Evolutionary conservation across 92 coral and sea anemone genomes (phyloP), one percentile per base, ranked within the genome.

Genomic region (Siderastrea siderea): DNA sequence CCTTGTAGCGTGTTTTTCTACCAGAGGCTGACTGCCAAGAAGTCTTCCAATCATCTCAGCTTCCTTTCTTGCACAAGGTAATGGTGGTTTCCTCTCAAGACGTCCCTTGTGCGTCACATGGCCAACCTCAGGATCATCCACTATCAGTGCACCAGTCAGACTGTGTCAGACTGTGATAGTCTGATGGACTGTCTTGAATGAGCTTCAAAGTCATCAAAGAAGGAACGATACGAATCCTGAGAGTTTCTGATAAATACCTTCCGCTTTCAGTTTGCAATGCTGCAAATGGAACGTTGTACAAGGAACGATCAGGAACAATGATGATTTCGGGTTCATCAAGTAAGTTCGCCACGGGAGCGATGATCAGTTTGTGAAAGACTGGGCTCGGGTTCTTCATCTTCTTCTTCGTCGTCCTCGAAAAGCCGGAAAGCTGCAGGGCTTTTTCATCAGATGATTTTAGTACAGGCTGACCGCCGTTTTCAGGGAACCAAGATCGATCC

Each of bases 1-100:
- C 50, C 68, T 86, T 19, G 90, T 77, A 26, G 90, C 90, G 12
- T 77, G 50, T 47, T 78, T 44, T 86, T 84, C 83, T 13, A 68
- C 47, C 51, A 86, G 38, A 58, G 90, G 71, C 13, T 69, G 47
- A 26, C 68, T 61, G 6, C 44, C 71, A 14, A 86, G 83, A 72
- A 86, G 82, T 74, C 64, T 71, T 7, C 90, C 84, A 54, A 86
- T 78, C 78, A 62, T 50, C 12, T 14, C 47, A 11, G 84, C 90
- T 54, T 86, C 90, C 15, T 78, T 51, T n/a, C 59, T 46, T 2
- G 90, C 90, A 58, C 52, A 45, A 6, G 53, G 68, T 12, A 86
- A 48, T 13, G 71, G 17, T 14, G 62, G 15, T 14, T 74, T 46
- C 7, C 55, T 63, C 48, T 70, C 10, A 1, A 26, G 9, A n/a